phyloP scores from a whole-genome alignment of 2,888 invertebrate genomes.

The Orgyia antiqua region DNA sequence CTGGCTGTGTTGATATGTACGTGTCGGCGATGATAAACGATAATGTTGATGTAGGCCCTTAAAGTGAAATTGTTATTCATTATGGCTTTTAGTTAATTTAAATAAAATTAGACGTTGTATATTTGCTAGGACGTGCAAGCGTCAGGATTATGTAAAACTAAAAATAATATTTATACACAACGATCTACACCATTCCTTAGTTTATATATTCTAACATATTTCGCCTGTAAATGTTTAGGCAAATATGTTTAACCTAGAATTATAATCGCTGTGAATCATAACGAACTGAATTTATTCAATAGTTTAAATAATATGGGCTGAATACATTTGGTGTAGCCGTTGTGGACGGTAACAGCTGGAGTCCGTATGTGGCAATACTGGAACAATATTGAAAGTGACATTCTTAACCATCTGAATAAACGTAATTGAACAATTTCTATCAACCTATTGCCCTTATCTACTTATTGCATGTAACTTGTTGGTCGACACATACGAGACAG shows the following conservation, averaged over 20 bases:
- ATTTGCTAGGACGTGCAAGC: too few relatives aligned
- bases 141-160: too few relatives aligned
- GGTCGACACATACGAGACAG: conserved; percentile 37
- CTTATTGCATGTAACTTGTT: conserved; percentile 22
- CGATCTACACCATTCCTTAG: too few relatives aligned
- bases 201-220: too few relatives aligned
- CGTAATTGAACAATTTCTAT: conserved; percentile 72
- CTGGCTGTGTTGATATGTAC: too few relatives aligned
- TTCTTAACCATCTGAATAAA: conserved; percentile 71
- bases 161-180: too few relatives aligned
- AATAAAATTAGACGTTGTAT: too few relatives aligned
- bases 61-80: too few relatives aligned
- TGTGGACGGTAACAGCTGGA: conserved; percentile 14
- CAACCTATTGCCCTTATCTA: conserved; percentile 68
- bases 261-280: conserved; percentile 22
- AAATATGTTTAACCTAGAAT: conserved; percentile 25
- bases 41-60: too few relatives aligned
- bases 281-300: conserved; percentile 13
- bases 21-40: too few relatives aligned
- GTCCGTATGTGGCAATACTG: conserved; percentile 51
- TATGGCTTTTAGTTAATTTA: too few relatives aligned
- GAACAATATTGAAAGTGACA: conserved; percentile 66
- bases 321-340: conserved; percentile 13
- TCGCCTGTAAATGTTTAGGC: too few relatives aligned
- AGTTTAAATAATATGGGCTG: conserved; percentile 6